Base-by-base conservation (phyloP, 2,888 invertebrate genomes). In the Chrysodeixis includens region DNA sequence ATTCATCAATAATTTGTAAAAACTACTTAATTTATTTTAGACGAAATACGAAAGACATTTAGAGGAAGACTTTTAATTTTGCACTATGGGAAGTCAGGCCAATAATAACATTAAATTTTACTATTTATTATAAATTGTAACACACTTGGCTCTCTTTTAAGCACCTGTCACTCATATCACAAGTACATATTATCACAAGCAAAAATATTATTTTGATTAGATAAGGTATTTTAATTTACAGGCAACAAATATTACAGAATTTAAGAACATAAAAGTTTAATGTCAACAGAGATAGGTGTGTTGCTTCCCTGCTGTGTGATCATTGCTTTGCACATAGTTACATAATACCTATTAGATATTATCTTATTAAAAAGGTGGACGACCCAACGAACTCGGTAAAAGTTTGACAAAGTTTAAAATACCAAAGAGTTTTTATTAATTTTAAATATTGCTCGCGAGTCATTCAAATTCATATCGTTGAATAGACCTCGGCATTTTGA, bases 171-270 rank as follows among this genome's bases (percentile, higher is more conserved):
- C 18, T 9, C 10, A 20, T 20, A 49, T 49, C 46, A 49, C 20
- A 18, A 49, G 18, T 12, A 49, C 20, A 20, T 9, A 46, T 18
- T 46, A 46, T 46, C 46, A 46, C n/a, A 20, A 40, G 9, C 20
- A 18, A 49, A 49, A 49, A 49, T 49, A 49, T 20, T 49, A 49
- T 49, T 49, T 16, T 49, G 46, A 49, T 49, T 20, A 49, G 46
- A 49, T 49, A 49, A 20, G 10, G 12, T 32, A 53, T 59, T 51
- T 54, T 49, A 62, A 22, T 16, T 22, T 18, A 22, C 59, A 62
- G 35, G 77, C 54, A 62, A 73, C 66, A 54, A 66, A 62, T 44
- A 59, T 44, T 56, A 54, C 35, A 35, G 14, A 56, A 62, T 58
- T 56, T 67, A 65, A 71, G 49, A 58, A 62, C 44, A 54, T 40